A percentile compares a stretch with the other conserved stretches of the same genome.
Evolutionary conservation across 2,797 vertebrate species (phyloP).

Genomic region (Eulemur albifrons): DNA sequence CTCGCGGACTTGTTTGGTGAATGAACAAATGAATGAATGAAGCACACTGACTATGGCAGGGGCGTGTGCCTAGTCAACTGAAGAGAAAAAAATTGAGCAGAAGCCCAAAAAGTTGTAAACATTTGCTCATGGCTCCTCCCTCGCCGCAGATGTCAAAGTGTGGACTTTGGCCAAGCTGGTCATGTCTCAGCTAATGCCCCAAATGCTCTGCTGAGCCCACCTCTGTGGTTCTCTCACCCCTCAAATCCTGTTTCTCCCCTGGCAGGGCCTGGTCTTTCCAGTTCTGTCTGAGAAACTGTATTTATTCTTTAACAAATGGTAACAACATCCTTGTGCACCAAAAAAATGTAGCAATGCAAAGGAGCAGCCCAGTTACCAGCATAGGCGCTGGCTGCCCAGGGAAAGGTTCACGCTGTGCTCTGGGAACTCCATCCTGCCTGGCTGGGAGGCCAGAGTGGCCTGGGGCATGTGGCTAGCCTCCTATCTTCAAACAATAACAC

Average conservation of each 20-base stretch:
- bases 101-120: background rate
- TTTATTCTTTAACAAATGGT: background rate
- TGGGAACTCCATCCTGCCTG: fast-evolving
- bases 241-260: background rate
- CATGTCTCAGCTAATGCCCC: background rate
- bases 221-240: background rate
- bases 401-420: background rate
- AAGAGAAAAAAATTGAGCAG: background rate
- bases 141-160: background rate
- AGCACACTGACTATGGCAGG: background rate
- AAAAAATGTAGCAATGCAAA: background rate
- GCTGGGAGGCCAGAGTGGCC: background rate
- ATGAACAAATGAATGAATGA: background rate
- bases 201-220: background rate
- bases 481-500: background rate
- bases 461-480: background rate
- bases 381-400: background rate
- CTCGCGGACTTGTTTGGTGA: background rate
- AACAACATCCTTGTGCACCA: background rate
- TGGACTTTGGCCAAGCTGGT: background rate
- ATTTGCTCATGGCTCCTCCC: background rate
- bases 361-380: background rate
- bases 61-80: background rate
- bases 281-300: background rate
- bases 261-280: background rate